A percentile compares a stretch with the other conserved stretches of the same genome.
Conservation (phyloP, 2,113 vertebrate genomes). For the Pholis gunnellus region DNA sequence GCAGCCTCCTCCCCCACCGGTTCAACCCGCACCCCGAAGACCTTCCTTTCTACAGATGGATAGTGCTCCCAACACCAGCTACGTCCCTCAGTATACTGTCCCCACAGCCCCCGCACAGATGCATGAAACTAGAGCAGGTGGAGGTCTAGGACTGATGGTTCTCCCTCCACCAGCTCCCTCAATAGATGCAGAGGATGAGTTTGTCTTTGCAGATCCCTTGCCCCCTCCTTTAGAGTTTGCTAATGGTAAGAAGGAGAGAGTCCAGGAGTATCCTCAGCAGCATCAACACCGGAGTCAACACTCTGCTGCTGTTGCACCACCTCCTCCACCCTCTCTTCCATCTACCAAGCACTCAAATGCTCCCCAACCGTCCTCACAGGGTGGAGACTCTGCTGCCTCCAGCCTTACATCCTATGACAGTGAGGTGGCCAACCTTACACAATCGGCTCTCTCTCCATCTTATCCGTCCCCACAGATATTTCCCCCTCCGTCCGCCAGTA, state of each 20-base stretch:
- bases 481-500: slow-evolving; percentile 63
- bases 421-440: slow-evolving; percentile 93
- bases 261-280: slow-evolving; percentile 68
- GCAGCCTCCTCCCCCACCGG: slow-evolving; percentile 72
- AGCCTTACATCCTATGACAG: slow-evolving; percentile 95
- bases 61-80: slow-evolving; percentile 67
- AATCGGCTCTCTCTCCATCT: slow-evolving; percentile 84
- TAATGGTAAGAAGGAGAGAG: slow-evolving; percentile 85
- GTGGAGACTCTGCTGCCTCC: slow-evolving; percentile 90
- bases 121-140: slow-evolving; percentile 55
- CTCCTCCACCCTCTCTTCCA: slow-evolving; percentile 67
- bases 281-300: slow-evolving; percentile 63
- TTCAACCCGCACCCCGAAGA: slow-evolving; percentile 78
- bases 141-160: slow-evolving; percentile 87
- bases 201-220: slow-evolving; percentile 91
- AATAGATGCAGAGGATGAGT: slow-evolving; percentile 92
- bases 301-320: slow-evolving; percentile 60
- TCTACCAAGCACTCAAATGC: slow-evolving; percentile 57
- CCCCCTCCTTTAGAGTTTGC: slow-evolving; percentile 94
- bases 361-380: slow-evolving; percentile 76
- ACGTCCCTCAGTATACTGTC: slow-evolving; percentile 78
- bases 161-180: slow-evolving; percentile 92
- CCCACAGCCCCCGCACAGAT: slow-evolving; percentile 66
- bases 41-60: slow-evolving; percentile 84
- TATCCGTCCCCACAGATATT: slow-evolving; percentile 79